Evolutionary conservation across 2,797 vertebrate genomes (phyloP), one percentile per base, ranked within the genome.

Genomic region (Scarus forsteni): DNA sequence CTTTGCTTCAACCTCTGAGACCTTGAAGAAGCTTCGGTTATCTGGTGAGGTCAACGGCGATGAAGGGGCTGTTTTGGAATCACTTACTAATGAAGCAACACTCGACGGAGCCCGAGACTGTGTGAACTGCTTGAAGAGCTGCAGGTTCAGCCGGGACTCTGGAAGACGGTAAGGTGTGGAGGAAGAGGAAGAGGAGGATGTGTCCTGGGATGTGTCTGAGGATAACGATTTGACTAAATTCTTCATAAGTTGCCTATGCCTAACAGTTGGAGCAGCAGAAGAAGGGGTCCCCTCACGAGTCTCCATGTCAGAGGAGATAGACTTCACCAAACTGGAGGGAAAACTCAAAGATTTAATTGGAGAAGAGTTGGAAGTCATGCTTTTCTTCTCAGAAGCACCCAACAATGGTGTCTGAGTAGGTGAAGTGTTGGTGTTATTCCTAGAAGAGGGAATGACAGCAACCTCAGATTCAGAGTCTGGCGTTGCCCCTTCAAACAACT

Each of bases 51-150:
- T 95, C 39, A 98, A 80, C 0, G 97, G 97, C 16, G 98, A 98
- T 0, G 95, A 96, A 19, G 98, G 98, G 10, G 97, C 97, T 0
- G 98, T 99, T 93, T 99, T 99, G 50, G 97, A 98, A 78, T 99
- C 97, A 0, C 94, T 92, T 1, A 59, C 15, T 15, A 86, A 50
- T 0, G 83, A 45, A 1, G 6, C 0, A 0, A 75, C 18, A 6
- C 83, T 70, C 55, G 93, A 85, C 0, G 95, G 88, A 82, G 90
- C 85, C 38, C 96, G 95, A 43, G 97, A 95, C 52, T 99, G 98
- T n/a, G 97, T 95, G 87, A 99, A 97, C 82, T 97, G 97, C 88
- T 97, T 99, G 81, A 99, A 99, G 19, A 99, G 94, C 73, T 98
- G 97, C 70, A 99, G 88, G 85, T 99, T 98, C 70, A 99, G 94